phyloP scores from a whole-genome alignment of 1,140 invertebrate species.

The Sitophilus oryzae region DNA sequence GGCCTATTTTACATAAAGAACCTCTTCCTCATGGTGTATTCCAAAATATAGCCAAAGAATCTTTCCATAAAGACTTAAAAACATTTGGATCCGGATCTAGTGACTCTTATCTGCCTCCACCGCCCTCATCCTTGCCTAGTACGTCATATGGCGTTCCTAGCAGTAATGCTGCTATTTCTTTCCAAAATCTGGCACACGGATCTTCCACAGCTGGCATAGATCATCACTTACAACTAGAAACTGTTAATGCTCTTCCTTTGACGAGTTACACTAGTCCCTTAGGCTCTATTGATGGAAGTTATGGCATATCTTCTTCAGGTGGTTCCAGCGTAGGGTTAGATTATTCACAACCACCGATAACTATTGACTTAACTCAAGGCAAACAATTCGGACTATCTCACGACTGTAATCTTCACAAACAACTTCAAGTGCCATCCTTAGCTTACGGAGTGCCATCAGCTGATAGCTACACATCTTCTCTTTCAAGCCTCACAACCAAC shows the following conservation, averaged over 20 bases:
- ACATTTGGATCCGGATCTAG: slow-evolving; percentile 3
- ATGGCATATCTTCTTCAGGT: slow-evolving; percentile 43
- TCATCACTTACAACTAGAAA: slow-evolving; percentile 31
- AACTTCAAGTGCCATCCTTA: slow-evolving; percentile 33
- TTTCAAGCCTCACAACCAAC: slow-evolving; percentile 36
- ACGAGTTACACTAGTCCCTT: slow-evolving; percentile 50
- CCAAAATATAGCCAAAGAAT: slow-evolving; percentile 51
- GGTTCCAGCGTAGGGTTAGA: slow-evolving; percentile 26
- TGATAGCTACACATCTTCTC: slow-evolving; percentile 34
- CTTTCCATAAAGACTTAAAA: slow-evolving; percentile 49
- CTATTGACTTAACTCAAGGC: slow-evolving; percentile 30
- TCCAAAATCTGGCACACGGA: slow-evolving; percentile 36
- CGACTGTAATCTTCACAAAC: slow-evolving; percentile 36
- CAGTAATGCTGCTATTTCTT: slow-evolving; percentile 29
- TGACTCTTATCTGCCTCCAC: slow-evolving; percentile 57
- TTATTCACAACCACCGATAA: slow-evolving; percentile 26
- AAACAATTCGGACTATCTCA: slow-evolving; percentile 6
- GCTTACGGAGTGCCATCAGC: slow-evolving; percentile 39
- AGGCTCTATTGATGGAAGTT: slow-evolving; percentile 46
- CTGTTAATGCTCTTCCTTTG: slow-evolving; percentile 45
- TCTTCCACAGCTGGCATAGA: slow-evolving; percentile 27
- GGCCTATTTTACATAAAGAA: slow-evolving; percentile 61
- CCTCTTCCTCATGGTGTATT: slow-evolving; percentile 61
- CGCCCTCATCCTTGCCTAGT: slow-evolving; percentile 51
- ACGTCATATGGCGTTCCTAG: slow-evolving; percentile 48